These are phyloP conservation scores for Nestor notabilis DNA, from an alignment of 2,113 vertebrate genomes.

Conservation along the genomic window DNA sequence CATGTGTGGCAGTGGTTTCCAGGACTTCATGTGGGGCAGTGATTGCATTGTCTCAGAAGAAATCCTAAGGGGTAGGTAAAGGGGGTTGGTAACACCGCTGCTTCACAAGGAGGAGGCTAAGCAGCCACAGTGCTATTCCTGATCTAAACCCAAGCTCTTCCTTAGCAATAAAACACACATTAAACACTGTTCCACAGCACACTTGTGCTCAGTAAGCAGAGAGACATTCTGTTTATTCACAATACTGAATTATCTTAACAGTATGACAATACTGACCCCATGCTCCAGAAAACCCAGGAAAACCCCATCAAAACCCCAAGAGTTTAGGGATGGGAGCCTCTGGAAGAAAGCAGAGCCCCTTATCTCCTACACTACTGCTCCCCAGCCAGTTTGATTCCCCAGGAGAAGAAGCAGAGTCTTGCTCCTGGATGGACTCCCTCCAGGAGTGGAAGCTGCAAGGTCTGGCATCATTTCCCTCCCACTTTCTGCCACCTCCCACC, in stretches of 20 bases:
- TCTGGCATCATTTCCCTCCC: background rate
- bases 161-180: background rate
- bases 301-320: fast-evolving
- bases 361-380: background rate
- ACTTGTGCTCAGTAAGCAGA: background rate
- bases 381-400: background rate
- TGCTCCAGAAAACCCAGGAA: background rate
- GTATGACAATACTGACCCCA: background rate
- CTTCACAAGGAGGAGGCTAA: background rate
- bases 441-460: background rate
- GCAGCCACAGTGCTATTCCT: background rate
- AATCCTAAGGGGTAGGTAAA: slow-evolving; percentile 19
- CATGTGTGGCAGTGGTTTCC: background rate
- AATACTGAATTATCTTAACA: background rate
- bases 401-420: background rate
- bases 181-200: background rate
- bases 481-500: too few relatives aligned
- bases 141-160: background rate
- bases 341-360: background rate
- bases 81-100: background rate
- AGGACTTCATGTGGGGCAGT: background rate
- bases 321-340: background rate
- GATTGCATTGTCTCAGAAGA: slow-evolving; percentile 27
- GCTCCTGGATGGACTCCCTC: background rate
- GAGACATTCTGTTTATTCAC: background rate